Conservation (phyloP, 2,888 invertebrate genomes). For the Hirudinaria manillensis region DNA sequence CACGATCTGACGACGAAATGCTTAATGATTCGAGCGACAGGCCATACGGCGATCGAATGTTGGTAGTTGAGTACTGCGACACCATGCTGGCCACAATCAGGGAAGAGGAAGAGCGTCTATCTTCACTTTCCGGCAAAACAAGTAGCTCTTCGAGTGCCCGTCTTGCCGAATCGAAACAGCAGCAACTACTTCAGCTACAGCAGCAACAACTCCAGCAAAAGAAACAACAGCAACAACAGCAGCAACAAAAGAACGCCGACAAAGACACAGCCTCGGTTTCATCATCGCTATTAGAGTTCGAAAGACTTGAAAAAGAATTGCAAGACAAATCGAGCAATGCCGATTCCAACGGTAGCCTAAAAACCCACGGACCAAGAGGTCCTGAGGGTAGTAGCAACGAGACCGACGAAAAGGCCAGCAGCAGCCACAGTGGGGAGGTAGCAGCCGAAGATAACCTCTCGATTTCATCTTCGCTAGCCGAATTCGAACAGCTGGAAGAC, state of each 20-base stretch:
- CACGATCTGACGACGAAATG: conserved; percentile 18
- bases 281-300: conserved; percentile 41
- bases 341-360: conserved; percentile 5
- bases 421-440: conserved; percentile 9
- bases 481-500: conserved; percentile 84
- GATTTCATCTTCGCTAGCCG: conserved; percentile 77
- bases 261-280: conserved; percentile 75
- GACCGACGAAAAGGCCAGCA: neutral
- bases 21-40: neutral
- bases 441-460: conserved; percentile 71
- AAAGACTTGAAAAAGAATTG: conserved; percentile 39
- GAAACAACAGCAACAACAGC: conserved; percentile 17
- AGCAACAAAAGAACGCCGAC: conserved; percentile 62
- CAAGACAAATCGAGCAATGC: conserved; percentile 35
- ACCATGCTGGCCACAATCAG: conserved; percentile 35
- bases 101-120: conserved; percentile 37
- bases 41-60: neutral
- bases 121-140: conserved; percentile 34
- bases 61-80: conserved; percentile 19
- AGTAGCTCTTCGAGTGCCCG: conserved; percentile 32
- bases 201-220: conserved; percentile 17
- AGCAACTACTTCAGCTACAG: conserved; percentile 6
- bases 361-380: neutral
- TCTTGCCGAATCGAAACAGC: conserved; percentile 6
- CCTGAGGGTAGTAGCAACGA: conserved; percentile 11